A percentile compares a stretch with the other conserved stretches of the same genome.
Conservation (phyloP, 2,113 vertebrate species). For the Cynocephalus volans region DNA sequence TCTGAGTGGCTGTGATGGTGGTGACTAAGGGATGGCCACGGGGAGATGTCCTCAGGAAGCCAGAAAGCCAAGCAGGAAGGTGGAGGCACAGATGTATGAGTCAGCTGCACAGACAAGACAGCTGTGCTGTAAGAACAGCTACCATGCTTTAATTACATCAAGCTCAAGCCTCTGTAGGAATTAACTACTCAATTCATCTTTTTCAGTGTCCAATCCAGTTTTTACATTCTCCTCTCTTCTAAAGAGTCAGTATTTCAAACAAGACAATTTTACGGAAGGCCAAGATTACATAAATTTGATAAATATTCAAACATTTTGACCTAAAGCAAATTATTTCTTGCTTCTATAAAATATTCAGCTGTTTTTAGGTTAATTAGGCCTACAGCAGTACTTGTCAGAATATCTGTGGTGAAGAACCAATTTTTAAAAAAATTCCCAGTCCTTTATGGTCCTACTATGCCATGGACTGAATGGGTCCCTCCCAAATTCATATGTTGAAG, state of each 20-base stretch:
- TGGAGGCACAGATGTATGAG: background rate
- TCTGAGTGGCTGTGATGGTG: background rate
- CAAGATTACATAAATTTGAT: background rate
- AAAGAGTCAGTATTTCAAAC: background rate
- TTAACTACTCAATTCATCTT: background rate
- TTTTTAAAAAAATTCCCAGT: background rate
- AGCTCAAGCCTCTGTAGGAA: background rate
- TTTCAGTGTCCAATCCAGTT: background rate
- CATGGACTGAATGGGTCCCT: no score
- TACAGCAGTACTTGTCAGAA: background rate
- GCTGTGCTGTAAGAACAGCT: background rate
- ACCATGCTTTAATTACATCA: no score
- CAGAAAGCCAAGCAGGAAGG: background rate
- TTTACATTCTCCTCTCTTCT: background rate
- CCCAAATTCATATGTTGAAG: background rate
- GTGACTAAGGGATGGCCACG: background rate
- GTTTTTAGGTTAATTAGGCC: background rate
- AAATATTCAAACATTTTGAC: background rate
- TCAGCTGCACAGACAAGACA: background rate
- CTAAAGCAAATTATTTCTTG: background rate
- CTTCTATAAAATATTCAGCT: background rate
- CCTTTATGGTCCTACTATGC: background rate
- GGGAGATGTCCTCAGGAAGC: background rate
- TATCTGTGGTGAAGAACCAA: background rate
- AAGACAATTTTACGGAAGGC: background rate